Conservation (phyloP, 2,113 vertebrate genomes). For the Panthera tigris region DNA sequence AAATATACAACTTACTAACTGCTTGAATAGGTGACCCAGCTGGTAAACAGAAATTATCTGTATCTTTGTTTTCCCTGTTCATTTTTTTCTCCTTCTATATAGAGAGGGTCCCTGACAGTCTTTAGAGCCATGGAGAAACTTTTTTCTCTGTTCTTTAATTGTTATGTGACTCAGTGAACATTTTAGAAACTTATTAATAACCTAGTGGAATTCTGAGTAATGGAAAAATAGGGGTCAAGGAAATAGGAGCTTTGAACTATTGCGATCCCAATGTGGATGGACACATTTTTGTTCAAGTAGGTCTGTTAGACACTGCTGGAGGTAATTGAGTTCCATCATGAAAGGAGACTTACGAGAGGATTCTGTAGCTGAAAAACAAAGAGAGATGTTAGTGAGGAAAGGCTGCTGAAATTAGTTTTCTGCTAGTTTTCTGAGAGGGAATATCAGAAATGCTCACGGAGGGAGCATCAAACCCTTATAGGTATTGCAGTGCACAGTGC, state of each 20-base stretch:
- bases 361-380: conserved; percentile 36
- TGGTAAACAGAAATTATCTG: background rate
- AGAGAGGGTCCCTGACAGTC: background rate
- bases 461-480: background rate
- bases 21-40: background rate
- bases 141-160: background rate
- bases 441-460: background rate
- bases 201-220: background rate
- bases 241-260: background rate
- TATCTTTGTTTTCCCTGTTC: background rate
- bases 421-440: background rate
- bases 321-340: background rate
- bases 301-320: background rate
- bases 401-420: background rate
- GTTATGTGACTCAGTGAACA: background rate
- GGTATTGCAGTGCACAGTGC: too few species aligned
- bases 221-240: background rate
- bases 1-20: background rate
- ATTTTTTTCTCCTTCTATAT: background rate
- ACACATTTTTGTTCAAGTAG: background rate
- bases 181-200: background rate
- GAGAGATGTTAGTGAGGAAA: conserved; percentile 2
- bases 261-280: background rate
- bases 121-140: background rate
- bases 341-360: conserved; percentile 58